These are phyloP conservation scores for Pithys albifrons DNA, from an alignment of 2,113 vertebrate genomes.

Conservation along the genomic window DNA sequence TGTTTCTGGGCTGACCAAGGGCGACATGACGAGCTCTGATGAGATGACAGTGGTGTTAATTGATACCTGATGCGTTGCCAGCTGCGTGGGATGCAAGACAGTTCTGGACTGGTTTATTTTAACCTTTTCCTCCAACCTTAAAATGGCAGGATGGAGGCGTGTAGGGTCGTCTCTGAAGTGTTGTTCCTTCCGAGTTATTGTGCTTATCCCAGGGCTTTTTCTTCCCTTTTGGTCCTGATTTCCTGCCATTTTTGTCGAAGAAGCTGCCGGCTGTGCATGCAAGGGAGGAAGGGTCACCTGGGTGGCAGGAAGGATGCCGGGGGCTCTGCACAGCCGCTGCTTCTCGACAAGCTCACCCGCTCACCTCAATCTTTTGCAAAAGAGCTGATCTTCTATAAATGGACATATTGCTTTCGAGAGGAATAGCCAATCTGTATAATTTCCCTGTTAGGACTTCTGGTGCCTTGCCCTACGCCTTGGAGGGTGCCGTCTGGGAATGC, in stretches of 20 bases:
- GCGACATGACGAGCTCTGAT: background rate
- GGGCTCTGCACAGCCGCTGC: background rate
- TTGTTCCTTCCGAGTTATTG: background rate
- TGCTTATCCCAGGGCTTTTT: background rate
- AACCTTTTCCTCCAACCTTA: background rate
- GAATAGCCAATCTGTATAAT: background rate
- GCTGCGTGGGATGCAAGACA: background rate
- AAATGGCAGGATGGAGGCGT: background rate
- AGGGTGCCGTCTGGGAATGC: rapidly evolving
- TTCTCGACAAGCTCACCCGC: background rate
- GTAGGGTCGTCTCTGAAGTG: background rate
- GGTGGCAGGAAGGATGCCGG: conserved; percentile 24
- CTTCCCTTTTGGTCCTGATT: conserved; percentile 10
- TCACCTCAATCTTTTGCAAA: background rate
- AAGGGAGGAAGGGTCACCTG: background rate
- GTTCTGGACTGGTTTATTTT: background rate
- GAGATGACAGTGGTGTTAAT: background rate
- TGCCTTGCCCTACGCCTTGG: background rate
- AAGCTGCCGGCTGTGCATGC: background rate
- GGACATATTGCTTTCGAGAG: background rate
- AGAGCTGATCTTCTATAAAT: background rate
- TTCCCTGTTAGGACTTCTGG: background rate
- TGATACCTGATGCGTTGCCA: background rate
- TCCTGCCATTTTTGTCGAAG: conserved; percentile 34
- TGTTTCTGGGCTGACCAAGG: background rate